phyloP scores from a whole-genome alignment of 35 echinoderm and acorn worm species.

The Heliocidaris tuberculata region DNA sequence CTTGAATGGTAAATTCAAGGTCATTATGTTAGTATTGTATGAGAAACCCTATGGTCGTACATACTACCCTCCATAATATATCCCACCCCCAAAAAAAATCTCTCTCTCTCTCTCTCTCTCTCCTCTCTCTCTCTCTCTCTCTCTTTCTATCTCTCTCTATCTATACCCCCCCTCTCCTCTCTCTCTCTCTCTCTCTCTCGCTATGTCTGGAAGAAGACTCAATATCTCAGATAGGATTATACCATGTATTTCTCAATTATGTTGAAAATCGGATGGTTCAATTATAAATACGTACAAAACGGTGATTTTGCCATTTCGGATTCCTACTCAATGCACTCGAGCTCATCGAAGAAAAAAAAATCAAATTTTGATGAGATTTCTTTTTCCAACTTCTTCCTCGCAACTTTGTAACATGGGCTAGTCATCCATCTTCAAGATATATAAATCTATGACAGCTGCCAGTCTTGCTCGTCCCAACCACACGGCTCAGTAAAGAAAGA shows the following conservation, averaged over 20 bases:
- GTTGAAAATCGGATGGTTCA: background rate
- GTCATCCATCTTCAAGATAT: background rate
- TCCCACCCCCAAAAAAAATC: too few species aligned
- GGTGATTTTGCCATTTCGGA: background rate
- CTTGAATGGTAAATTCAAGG: too few species aligned
- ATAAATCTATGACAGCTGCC: background rate
- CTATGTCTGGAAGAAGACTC: background rate
- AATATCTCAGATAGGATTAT: background rate
- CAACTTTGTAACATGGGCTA: background rate
- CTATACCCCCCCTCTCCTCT: too few species aligned
- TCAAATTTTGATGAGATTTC: background rate
- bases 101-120: too few species aligned
- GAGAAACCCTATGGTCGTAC: too few species aligned
- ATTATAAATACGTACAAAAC: background rate
- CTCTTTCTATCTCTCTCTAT: too few species aligned
- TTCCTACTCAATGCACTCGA: background rate
- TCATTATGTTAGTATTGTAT: too few species aligned
- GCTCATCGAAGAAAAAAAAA: background rate
- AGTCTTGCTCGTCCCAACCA: background rate
- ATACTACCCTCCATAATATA: too few species aligned
- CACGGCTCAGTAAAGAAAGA: background rate
- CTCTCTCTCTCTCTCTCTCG: too few species aligned
- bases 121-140: too few species aligned
- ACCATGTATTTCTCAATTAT: background rate
- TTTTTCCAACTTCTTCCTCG: background rate